Percentiles rank a stretch among this genome's conserved stretches.
Evolutionary conservation across 37 sponge, comb jelly and placozoan genomes (phyloP).

Genomic region (Eunapius fragilis): DNA sequence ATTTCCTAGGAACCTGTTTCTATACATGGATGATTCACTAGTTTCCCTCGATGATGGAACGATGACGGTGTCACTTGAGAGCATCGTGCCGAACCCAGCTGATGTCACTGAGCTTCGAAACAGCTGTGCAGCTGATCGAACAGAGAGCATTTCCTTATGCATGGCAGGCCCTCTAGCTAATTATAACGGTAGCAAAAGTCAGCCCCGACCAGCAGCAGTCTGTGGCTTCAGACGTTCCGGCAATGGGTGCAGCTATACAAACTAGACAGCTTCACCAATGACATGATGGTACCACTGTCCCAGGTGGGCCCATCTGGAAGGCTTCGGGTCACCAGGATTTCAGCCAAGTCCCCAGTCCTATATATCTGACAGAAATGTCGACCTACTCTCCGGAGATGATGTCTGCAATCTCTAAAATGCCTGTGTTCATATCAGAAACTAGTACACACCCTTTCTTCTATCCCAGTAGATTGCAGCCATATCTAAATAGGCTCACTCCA

Average conservation of each 20-base stretch:
- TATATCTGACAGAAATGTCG: not conserved
- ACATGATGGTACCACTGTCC: constrained; percentile 7
- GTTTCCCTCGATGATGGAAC: not conserved
- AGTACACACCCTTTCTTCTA: not conserved
- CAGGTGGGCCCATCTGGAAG: not conserved
- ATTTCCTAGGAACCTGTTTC: constrained; percentile 19
- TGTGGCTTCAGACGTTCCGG: constrained; percentile 37
- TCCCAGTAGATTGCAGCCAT: not conserved
- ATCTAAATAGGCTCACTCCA: not conserved
- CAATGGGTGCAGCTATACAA: constrained; percentile 11
- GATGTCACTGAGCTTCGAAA: not conserved
- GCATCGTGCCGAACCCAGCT: constrained; percentile 1
- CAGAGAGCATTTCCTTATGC: not conserved
- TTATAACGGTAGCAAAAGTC: not conserved
- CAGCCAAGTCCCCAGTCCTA: not conserved
- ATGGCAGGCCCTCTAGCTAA: not conserved
- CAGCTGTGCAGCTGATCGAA: constrained; percentile 1
- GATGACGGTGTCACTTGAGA: not conserved
- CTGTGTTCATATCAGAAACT: not conserved
- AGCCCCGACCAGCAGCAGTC: not conserved
- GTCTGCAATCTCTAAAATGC: not conserved
- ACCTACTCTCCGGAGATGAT: not conserved
- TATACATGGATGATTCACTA: constrained; percentile 7
- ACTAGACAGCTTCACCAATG: not conserved
- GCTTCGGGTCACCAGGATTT: constrained; percentile 4